phyloP scores from a whole-genome alignment of 2,797 vertebrate species.

The Echiichthys vipera region DNA sequence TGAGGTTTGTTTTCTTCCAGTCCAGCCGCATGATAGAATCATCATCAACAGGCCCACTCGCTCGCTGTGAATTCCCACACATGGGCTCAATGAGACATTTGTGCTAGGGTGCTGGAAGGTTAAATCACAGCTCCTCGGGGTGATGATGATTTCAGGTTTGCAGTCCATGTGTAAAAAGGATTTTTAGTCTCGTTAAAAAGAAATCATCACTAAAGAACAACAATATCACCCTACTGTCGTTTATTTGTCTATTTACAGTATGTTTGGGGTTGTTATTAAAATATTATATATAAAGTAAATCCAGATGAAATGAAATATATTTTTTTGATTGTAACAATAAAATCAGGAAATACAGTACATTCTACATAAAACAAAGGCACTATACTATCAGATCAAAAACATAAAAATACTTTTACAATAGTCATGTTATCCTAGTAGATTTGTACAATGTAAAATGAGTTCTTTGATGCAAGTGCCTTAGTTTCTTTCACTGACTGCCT shows the following conservation, averaged over 20 bases:
- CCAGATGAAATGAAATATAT: slow-evolving; percentile 29
- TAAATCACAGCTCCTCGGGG: too few species aligned
- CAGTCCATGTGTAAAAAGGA: too few species aligned
- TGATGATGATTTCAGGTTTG: too few species aligned
- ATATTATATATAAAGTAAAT: too few species aligned
- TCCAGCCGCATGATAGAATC: too few species aligned
- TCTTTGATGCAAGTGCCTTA: slow-evolving; percentile 13
- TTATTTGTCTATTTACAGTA: slow-evolving; percentile 71
- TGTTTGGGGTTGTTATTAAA: slow-evolving; percentile 31
- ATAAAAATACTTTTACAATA: slow-evolving; percentile 29
- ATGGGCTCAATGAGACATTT: too few species aligned
- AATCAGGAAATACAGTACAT: slow-evolving; percentile 48
- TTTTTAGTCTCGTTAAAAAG: neutral
- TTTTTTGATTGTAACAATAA: slow-evolving; percentile 45
- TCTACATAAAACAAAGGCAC: slow-evolving; percentile 60
- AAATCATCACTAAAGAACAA: slow-evolving; percentile 50
- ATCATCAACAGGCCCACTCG: too few species aligned
- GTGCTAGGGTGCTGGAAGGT: too few species aligned
- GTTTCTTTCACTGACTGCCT: too few species aligned
- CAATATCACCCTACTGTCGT: slow-evolving; percentile 60
- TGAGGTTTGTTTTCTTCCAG: too few species aligned
- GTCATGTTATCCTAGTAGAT: slow-evolving; percentile 10
- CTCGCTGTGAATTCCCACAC: too few species aligned
- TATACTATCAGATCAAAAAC: slow-evolving; percentile 23
- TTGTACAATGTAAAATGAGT: slow-evolving; percentile 6